phyloP scores from a whole-genome alignment of 1,140 invertebrate species.

The Phenacoccus solenopsis region DNA sequence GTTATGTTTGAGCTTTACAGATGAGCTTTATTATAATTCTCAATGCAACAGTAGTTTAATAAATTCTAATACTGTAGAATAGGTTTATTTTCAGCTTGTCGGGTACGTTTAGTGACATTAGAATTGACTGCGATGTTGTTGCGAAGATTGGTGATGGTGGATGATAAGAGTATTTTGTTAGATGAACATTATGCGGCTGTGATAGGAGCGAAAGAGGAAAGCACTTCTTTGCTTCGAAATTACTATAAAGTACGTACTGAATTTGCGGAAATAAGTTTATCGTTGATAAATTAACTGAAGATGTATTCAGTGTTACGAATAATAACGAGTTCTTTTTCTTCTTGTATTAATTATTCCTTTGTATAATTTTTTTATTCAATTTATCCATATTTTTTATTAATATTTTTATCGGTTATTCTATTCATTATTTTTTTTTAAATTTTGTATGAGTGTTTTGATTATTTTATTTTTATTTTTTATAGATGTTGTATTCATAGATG shows the following conservation, averaged over 20 bases:
- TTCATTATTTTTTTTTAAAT: too few relatives aligned
- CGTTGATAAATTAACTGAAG: not conserved
- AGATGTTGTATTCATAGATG: too few relatives aligned
- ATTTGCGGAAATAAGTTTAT: not conserved
- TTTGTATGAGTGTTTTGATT: too few relatives aligned
- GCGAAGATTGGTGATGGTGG: slow-evolving; percentile 42
- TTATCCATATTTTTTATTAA: too few relatives aligned
- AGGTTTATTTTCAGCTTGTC: slow-evolving; percentile 41
- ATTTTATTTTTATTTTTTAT: too few relatives aligned
- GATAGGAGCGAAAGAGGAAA: slow-evolving; percentile 70
- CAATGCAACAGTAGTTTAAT: not conserved
- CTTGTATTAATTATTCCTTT: too few relatives aligned
- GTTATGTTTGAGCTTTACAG: too few relatives aligned
- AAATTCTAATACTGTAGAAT: slow-evolving; percentile 19
- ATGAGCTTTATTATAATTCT: too few relatives aligned
- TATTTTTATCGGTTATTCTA: too few relatives aligned
- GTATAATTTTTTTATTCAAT: too few relatives aligned
- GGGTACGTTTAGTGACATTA: slow-evolving; percentile 81
- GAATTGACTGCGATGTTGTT: slow-evolving; percentile 75
- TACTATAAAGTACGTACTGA: slow-evolving; percentile 64
- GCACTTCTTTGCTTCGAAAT: slow-evolving; percentile 71
- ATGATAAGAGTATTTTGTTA: slow-evolving; percentile 39
- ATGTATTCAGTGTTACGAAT: not conserved
- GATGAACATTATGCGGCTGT: slow-evolving; percentile 54
- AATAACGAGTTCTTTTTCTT: too few relatives aligned